A percentile compares a stretch with the other conserved stretches of the same genome.
These are phyloP conservation scores for Platygyra sinensis DNA, from an alignment of 64 coral and sea anemone genomes.

Conservation along the genomic window DNA sequence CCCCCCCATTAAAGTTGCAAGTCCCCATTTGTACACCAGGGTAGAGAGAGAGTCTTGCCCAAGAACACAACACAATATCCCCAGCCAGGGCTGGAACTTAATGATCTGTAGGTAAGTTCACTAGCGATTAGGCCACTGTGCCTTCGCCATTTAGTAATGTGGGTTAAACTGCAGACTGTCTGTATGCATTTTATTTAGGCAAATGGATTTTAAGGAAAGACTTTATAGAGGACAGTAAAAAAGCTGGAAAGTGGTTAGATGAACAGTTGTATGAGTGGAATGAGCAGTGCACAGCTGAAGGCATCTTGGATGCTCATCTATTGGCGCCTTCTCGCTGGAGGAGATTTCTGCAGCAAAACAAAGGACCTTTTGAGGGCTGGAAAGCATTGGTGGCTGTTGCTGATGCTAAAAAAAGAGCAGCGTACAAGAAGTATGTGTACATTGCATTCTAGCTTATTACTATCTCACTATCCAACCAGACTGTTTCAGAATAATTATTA, in stretches of 20 bases:
- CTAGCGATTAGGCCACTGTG: too few relatives aligned
- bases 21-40: too few relatives aligned
- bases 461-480: too few relatives aligned
- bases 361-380: slow-evolving; percentile 74
- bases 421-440: slow-evolving; percentile 70
- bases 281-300: slow-evolving; percentile 4
- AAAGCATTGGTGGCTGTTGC: slow-evolving; percentile 64
- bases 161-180: not conserved
- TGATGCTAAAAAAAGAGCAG: slow-evolving; percentile 70
- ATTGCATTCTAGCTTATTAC: too few relatives aligned
- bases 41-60: too few relatives aligned
- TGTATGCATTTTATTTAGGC: slow-evolving; percentile 31
- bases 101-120: too few relatives aligned
- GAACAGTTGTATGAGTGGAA: slow-evolving; percentile 89
- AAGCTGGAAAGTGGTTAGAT: slow-evolving; percentile 76
- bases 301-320: slow-evolving; percentile 21
- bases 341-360: slow-evolving; percentile 17
- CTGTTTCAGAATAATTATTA: too few relatives aligned
- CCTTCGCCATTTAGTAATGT: too few relatives aligned
- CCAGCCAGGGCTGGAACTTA: too few relatives aligned
- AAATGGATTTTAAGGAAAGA: slow-evolving; percentile 90
- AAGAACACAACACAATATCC: too few relatives aligned
- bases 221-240: slow-evolving; percentile 72
- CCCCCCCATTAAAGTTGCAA: too few relatives aligned
- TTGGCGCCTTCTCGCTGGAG: slow-evolving; percentile 84